Evolutionary conservation across 1,140 invertebrate species (phyloP), one percentile per base, ranked within the genome.

Genomic region (Chionoecetes opilio): DNA sequence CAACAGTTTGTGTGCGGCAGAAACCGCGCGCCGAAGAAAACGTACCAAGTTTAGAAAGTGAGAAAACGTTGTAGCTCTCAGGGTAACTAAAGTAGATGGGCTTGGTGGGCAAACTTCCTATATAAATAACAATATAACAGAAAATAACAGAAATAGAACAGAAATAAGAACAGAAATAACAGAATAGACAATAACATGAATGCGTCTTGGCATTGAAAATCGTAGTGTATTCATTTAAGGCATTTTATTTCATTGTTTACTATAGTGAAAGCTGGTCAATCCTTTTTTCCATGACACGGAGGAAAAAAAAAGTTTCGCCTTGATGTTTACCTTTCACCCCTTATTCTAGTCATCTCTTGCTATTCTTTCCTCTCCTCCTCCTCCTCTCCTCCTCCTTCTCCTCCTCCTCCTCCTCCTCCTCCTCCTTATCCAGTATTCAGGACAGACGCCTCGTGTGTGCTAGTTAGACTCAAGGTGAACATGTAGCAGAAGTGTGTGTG

Each of bases 371-470:
- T 85, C 32, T 26, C 38, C 26, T 41, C 46, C 0, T n/a, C 31
- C 29, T 38, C 88, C 37, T 41, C 32, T 17, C 87, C 63, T 53
- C 53, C 53, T 63, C 87, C 87, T 38, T 89, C 35, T 41, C 34
- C 87, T 63, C 46, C 34, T 35, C 31, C 46, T 63, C 89, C 32
- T 82, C 34, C 29, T 31, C 89, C 17, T 82, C 63, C 41, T 32
- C 41, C 34, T 46, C 41, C 63, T 75, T n/a, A 75, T 75, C 63
- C 63, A 75, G 21, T 21, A 75, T 75, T 75, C 63, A 75, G n/a
- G 63, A 53, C 21, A 75, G 63, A n/a, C n/a, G 63, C 6, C 63
- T 21, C 6, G n/a, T n/a, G n/a, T 21, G 63, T 75, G 63, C 21
- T 17, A n/a, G 21, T 26, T 75, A 75, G 63, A 75, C 21, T 75